A percentile compares a stretch with the other conserved stretches of the same genome.
phyloP scores from a whole-genome alignment of 2,888 invertebrate species.

The Cosmorhoe ocellata region DNA sequence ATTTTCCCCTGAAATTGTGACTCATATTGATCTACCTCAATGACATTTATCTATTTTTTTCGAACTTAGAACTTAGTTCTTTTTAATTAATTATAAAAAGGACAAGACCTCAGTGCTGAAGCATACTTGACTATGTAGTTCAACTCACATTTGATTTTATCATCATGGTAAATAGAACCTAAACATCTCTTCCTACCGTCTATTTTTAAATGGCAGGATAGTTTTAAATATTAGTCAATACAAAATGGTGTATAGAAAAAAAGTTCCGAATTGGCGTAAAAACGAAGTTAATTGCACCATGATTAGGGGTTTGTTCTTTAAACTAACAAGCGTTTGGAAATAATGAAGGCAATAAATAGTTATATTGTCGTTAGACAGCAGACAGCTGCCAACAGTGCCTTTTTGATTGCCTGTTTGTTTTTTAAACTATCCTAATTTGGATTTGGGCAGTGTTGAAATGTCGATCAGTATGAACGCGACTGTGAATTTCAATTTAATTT shows the following conservation, averaged over 20 bases:
- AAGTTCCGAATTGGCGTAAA: conserved; percentile 73
- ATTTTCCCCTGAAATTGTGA: no score
- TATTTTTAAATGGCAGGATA: conserved; percentile 3
- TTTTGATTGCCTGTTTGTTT: conserved; percentile 63
- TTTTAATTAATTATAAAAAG: no score
- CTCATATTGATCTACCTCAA: no score
- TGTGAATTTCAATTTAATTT: no score
- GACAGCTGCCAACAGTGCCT: conserved; percentile 32
- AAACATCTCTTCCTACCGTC: not conserved
- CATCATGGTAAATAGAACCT: conserved; percentile 1
- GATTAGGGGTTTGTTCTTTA: conserved; percentile 74
- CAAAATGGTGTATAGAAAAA: conserved; percentile 26
- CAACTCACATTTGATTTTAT: not conserved
- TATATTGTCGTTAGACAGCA: conserved; percentile 76
- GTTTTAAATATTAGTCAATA: conserved; percentile 15
- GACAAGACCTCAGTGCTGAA: not conserved
- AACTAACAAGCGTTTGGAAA: conserved; percentile 76
- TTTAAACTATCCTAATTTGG: conserved; percentile 30
- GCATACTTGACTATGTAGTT: not conserved
- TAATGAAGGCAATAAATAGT: conserved; percentile 78
- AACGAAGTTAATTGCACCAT: conserved; percentile 77
- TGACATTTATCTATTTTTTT: no score
- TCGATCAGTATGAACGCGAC: not conserved
- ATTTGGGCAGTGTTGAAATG: conserved; percentile 36
- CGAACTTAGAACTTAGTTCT: no score